A percentile compares a stretch with the other conserved stretches of the same genome.
phyloP scores from a whole-genome alignment of 2,797 vertebrate species.

The Pipistrellus pygmaeus region DNA sequence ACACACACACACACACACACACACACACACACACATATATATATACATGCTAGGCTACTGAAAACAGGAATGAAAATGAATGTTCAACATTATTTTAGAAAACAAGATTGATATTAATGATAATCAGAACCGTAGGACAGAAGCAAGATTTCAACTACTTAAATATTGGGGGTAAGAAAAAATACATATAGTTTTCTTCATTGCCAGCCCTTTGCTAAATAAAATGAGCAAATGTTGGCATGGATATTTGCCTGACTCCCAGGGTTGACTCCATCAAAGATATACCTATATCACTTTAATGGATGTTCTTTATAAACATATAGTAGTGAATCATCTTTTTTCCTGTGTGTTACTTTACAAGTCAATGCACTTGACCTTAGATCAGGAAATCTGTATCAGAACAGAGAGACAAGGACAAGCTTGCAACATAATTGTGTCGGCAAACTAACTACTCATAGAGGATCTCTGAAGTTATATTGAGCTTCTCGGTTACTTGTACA shows the following conservation, averaged over 20 bases:
- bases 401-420: background rate
- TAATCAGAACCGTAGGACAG: background rate
- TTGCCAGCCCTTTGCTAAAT: background rate
- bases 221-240: background rate
- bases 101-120: background rate
- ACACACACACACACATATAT: too few species aligned
- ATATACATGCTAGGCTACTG: background rate
- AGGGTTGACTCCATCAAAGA: slow-evolving; percentile 45
- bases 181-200: background rate
- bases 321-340: slow-evolving; percentile 4
- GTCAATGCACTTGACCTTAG: background rate
- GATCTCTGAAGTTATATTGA: background rate
- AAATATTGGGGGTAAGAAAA: background rate
- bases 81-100: background rate
- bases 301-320: slow-evolving; percentile 41
- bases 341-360: slow-evolving; percentile 47
- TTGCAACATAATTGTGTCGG: background rate
- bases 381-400: background rate
- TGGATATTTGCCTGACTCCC: slow-evolving; percentile 10
- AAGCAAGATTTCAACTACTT: background rate
- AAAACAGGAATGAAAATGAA: background rate
- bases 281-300: slow-evolving; percentile 24
- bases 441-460: background rate
- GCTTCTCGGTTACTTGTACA: background rate
- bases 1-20: too few species aligned